Base-by-base conservation (phyloP, 2,888 invertebrate species). In the Plagodis pulveraria region DNA sequence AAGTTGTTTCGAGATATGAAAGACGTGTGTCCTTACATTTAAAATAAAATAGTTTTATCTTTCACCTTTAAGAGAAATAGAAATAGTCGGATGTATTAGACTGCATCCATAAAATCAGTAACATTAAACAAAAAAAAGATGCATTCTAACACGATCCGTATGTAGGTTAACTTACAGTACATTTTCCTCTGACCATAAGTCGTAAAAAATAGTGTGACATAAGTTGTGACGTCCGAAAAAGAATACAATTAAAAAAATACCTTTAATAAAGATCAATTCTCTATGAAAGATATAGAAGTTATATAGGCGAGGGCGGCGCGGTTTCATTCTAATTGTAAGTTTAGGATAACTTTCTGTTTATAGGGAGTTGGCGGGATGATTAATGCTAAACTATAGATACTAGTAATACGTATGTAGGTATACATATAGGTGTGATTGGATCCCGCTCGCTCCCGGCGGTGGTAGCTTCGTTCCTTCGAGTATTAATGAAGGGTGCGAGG, bases 151-250 rank as follows among this genome's bases (percentile, higher is more conserved):
- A 68, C 73, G 69, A 63, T 63, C 68, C 68, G 68, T 63, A 53
- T 56, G 67, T 86, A 85, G 81, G 76, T 80, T 86, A 79, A 81
- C 80, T 84, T 81, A 81, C 83, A 81, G 69, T 86, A 85, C 83
- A 81, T 81, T 85, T 78, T 80, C 80, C 80, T 84, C 81, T 74
- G 76, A 73, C 64, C 62, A 45, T 69, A 78, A 78, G 85, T 80
- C 82, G 72, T 80, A 74, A 79, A 78, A 77, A 76, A 83, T 84
- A 83, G 78, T 75, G 80, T 78, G 82, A 80, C 77, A 87, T 84
- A 86, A 85, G 80, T 84, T 85, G 87, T 86, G 82, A 84, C 91
- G 91, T 91, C 91, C 91, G 87, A 81, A 85, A 83, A 78, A 72
- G 80, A 83, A 46, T 52, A 56, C 52, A 61, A 56, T 50, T 52